phyloP scores from a whole-genome alignment of 2,797 vertebrate species.

The Dipus sagitta region DNA sequence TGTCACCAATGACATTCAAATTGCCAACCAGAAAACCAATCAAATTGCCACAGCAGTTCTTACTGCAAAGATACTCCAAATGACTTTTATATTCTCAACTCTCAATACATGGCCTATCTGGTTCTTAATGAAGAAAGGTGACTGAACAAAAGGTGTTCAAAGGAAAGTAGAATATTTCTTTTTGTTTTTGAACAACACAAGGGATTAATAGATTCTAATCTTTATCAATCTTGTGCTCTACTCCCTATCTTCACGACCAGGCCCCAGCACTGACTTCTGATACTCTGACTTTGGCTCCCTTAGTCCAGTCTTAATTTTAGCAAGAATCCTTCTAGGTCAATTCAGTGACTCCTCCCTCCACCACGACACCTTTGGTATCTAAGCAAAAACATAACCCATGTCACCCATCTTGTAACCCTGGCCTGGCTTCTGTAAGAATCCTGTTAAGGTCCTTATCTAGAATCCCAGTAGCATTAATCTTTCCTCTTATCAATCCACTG shows the following conservation, averaged over 20 bases:
- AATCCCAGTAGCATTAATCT: neutral
- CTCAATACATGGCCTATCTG: neutral
- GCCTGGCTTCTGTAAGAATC: neutral
- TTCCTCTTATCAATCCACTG: neutral
- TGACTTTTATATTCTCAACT: neutral
- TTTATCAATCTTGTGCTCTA: neutral
- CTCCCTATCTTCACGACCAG: too few relatives aligned
- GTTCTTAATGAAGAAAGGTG: neutral
- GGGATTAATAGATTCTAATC: neutral
- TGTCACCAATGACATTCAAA: neutral
- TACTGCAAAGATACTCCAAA: neutral
- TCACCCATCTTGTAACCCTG: neutral
- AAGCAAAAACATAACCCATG: neutral
- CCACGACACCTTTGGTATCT: neutral
- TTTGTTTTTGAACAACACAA: neutral
- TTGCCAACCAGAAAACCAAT: neutral
- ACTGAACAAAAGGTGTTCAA: neutral
- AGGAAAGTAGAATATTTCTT: neutral
- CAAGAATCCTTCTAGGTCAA: neutral
- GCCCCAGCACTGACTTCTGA: neutral
- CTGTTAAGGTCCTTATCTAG: neutral
- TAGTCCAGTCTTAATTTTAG: neutral
- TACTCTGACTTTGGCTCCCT: neutral
- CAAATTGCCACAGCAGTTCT: neutral
- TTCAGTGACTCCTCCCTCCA: neutral